Percentiles rank a stretch among this genome's conserved stretches.
These are phyloP conservation scores for Folsomia manolachei DNA, from an alignment of 2,888 invertebrate genomes.

Conservation along the genomic window DNA sequence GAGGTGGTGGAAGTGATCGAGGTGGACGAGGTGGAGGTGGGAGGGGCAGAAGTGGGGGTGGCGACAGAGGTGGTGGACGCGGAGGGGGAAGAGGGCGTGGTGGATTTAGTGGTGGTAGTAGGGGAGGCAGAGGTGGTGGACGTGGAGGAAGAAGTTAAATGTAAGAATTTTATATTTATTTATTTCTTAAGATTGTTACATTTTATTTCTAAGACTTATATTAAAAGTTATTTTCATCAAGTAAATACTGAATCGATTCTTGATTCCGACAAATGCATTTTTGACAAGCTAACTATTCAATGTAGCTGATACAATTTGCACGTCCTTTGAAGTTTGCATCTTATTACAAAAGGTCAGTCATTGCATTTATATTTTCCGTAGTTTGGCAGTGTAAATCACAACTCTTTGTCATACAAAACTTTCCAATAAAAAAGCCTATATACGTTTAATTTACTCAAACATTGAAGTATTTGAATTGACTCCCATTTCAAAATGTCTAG, in stretches of 20 bases:
- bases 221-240: not conserved
- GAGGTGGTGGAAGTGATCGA: not conserved
- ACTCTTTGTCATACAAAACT: not conserved
- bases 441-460: not conserved
- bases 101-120: not conserved
- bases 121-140: conserved; percentile 11
- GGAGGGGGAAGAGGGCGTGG: not conserved
- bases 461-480: too few relatives aligned
- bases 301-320: too few relatives aligned
- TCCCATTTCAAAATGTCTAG: too few relatives aligned
- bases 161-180: not conserved
- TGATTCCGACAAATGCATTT: too few relatives aligned
- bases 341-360: not conserved
- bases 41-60: not conserved
- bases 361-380: not conserved
- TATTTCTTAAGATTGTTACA: not conserved
- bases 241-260: not conserved
- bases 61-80: not conserved
- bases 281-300: not conserved
- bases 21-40: not conserved
- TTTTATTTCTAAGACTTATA: not conserved
- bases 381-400: conserved; percentile 2
- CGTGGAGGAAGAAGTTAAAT: conserved; percentile 1
- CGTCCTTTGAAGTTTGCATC: too few relatives aligned
- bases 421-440: not conserved